phyloP scores from a whole-genome alignment of 92 coral and sea anemone species.

The Montipora capitata region DNA sequence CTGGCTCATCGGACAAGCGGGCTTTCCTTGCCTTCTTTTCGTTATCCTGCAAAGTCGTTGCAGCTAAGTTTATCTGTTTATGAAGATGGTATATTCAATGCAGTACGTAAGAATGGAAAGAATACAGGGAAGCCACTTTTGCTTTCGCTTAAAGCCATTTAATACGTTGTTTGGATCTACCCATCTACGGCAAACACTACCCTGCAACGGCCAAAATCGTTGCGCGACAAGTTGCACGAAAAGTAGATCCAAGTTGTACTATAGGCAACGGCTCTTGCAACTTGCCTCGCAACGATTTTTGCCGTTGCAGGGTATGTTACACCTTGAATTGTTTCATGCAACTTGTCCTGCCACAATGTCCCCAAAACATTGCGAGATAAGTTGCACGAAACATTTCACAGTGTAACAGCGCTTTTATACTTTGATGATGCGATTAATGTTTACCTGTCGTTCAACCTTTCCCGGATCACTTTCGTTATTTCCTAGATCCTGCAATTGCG shows the following conservation, averaged over 20 bases:
- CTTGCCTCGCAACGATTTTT: too few species aligned
- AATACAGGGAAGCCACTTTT: constrained; percentile 19
- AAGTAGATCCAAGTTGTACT: background rate
- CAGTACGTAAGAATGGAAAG: constrained; percentile 18
- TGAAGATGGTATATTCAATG: constrained; percentile 29
- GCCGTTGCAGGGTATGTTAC: too few species aligned
- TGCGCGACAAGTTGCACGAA: background rate
- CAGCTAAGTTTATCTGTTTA: constrained; percentile 24
- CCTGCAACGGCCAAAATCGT: background rate
- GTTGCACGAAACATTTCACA: background rate
- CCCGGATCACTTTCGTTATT: background rate
- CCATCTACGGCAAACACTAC: background rate
- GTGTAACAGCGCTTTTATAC: constrained; percentile 9
- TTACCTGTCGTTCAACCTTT: constrained; percentile 26
- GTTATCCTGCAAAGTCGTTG: constrained; percentile 19
- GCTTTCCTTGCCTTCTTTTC: constrained; percentile 22
- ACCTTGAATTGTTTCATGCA: background rate
- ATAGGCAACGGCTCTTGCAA: background rate
- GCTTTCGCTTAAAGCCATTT: background rate
- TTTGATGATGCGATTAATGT: constrained; percentile 23
- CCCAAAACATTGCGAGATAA: background rate
- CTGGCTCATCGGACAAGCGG: constrained; percentile 31
- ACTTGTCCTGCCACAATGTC: background rate
- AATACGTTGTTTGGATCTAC: constrained; percentile 7
- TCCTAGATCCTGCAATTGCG: constrained; percentile 9